Evolutionary conservation across 2,888 invertebrate species (phyloP).

Genomic region (Platynereis dumerilii): DNA sequence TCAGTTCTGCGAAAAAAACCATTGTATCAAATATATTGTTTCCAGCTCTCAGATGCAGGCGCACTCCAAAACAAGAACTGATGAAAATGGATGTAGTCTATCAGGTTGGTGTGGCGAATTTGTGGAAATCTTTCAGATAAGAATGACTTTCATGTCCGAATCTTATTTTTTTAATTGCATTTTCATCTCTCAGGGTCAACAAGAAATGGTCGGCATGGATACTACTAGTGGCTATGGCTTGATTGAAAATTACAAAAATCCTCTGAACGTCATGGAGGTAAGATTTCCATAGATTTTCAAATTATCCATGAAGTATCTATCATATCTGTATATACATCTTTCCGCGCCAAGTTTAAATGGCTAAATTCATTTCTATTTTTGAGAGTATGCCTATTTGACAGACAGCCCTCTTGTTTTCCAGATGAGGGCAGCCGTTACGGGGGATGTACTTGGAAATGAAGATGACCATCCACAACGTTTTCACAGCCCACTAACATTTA

Average conservation of each 20-base stretch:
- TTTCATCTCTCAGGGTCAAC: neutral
- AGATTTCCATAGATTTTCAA: too few relatives aligned
- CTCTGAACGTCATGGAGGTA: neutral
- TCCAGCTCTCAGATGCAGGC: conserved; percentile 51
- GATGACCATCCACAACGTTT: conserved; percentile 17
- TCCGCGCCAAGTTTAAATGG: too few relatives aligned
- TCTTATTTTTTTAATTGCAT: neutral
- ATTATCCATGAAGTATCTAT: too few relatives aligned
- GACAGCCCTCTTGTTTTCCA: too few relatives aligned
- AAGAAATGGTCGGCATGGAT: neutral
- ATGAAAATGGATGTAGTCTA: conserved; percentile 55
- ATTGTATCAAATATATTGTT: conserved; percentile 6
- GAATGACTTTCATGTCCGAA: neutral
- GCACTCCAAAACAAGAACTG: conserved; percentile 54
- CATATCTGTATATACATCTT: too few relatives aligned
- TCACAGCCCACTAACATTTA: too few relatives aligned
- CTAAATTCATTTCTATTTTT: too few relatives aligned
- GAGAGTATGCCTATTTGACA: too few relatives aligned
- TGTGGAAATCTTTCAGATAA: neutral
- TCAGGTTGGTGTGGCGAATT: conserved; percentile 44
- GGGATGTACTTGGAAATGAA: conserved; percentile 48
- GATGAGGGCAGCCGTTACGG: conserved; percentile 48
- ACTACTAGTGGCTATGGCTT: neutral
- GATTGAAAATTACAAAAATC: neutral
- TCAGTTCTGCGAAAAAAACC: too few relatives aligned